A percentile compares a stretch with the other conserved stretches of the same genome.
Conservation (phyloP, 2,797 vertebrate genomes). For the Hippoglossus hippoglossus region DNA sequence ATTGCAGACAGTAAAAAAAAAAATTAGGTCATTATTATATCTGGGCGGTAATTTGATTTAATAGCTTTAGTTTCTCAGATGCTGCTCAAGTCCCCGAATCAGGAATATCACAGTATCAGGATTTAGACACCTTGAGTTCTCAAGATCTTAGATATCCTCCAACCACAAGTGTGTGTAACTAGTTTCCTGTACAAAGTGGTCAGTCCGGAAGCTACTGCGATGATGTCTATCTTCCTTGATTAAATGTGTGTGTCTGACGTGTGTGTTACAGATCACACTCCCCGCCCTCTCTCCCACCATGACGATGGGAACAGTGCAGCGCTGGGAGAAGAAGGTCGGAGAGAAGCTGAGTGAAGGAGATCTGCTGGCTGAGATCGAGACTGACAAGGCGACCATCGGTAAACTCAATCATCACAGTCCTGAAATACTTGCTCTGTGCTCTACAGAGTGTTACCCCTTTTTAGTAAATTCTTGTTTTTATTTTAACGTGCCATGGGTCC, state of each 20-base stretch:
- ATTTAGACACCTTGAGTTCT: too few relatives aligned
- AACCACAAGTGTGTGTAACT: background rate
- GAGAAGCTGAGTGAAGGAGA: constrained; percentile 97
- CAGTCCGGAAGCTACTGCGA: too few relatives aligned
- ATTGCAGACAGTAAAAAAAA: too few relatives aligned
- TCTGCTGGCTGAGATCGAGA: constrained; percentile 97
- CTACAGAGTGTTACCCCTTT: background rate
- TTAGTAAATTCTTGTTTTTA: background rate
- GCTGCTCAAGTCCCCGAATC: too few relatives aligned
- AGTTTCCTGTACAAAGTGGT: background rate
- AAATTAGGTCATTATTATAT: too few relatives aligned
- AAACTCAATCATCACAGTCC: constrained; percentile 14
- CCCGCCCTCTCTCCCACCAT: constrained; percentile 98
- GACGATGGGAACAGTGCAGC: constrained; percentile 98
- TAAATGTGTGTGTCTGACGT: background rate
- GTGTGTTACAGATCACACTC: constrained; percentile 85
- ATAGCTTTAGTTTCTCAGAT: too few relatives aligned
- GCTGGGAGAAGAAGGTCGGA: constrained; percentile 99
- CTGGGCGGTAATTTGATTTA: too few relatives aligned
- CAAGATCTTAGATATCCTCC: too few relatives aligned
- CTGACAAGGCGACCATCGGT: constrained; percentile 98
- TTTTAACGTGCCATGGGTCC: background rate
- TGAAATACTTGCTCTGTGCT: background rate
- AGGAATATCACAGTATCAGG: too few relatives aligned
- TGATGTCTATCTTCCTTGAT: background rate